These are phyloP conservation scores for Eristalinus aeneus DNA, from an alignment of 2,888 invertebrate genomes.

Conservation along the genomic window DNA sequence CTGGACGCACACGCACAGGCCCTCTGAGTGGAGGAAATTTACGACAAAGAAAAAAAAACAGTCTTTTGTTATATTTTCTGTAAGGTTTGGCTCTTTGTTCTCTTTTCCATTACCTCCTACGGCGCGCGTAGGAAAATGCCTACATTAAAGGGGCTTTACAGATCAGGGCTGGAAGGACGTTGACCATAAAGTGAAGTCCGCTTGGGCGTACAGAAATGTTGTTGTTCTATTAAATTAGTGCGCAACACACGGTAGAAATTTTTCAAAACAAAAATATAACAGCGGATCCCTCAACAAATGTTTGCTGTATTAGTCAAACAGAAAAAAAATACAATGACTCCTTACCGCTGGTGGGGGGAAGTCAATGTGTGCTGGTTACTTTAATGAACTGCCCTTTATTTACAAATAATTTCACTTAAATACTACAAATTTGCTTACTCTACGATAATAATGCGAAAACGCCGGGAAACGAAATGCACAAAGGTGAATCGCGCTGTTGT, in stretches of 20 bases:
- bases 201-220: conserved; percentile 15
- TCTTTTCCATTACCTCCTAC: no score
- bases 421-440: no score
- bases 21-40: neutral
- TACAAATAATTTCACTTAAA: no score
- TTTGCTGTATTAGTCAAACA: no score
- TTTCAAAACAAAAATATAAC: neutral
- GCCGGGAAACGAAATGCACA: no score
- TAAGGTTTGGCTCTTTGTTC: neutral
- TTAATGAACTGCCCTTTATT: no score
- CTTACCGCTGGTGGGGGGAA: no score
- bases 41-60: neutral
- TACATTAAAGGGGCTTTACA: neutral
- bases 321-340: no score
- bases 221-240: conserved; percentile 20
- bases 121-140: neutral
- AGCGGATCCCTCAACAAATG: no score
- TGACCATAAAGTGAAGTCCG: conserved; percentile 1
- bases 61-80: neutral
- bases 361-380: no score
- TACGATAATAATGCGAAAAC: no score
- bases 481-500: no score
- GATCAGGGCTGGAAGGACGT: neutral
- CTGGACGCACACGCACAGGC: neutral
- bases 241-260: conserved; percentile 8